Conservation (phyloP, 2,888 invertebrate genomes). For the Petrolisthes cinctipes region DNA sequence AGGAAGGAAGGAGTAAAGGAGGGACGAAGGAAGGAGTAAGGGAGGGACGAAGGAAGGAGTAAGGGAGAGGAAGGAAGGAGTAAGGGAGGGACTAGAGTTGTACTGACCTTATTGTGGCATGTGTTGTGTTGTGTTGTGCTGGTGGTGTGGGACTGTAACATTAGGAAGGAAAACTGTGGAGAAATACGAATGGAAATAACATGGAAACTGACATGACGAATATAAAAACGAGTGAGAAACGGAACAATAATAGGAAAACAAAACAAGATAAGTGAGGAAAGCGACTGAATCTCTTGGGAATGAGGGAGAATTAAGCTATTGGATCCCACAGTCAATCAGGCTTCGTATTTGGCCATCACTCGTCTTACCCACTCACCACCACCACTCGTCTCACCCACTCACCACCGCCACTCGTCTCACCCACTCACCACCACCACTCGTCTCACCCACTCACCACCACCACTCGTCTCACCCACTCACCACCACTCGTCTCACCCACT, state of each 20-base stretch:
- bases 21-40: neutral
- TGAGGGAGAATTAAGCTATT: slow-evolving; percentile 7
- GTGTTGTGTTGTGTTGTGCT: too few relatives aligned
- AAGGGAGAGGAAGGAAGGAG: neutral
- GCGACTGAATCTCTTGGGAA: neutral
- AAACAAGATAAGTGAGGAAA: neutral
- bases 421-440: neutral
- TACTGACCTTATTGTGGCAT: neutral
- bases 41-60: neutral
- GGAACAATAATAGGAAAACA: neutral
- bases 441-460: neutral
- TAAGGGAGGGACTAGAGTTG: neutral
- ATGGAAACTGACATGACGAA: neutral
- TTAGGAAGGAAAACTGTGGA: neutral
- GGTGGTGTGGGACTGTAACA: neutral
- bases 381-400: neutral
- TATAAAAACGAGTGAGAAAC: neutral
- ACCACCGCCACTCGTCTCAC: neutral
- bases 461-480: neutral
- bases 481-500: neutral
- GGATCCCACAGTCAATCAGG: neutral
- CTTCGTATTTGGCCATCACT: too few relatives aligned
- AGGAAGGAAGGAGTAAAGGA: neutral
- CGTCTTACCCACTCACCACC: neutral
- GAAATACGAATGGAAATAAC: neutral